Percentiles rank a stretch among this genome's conserved stretches.
These are phyloP conservation scores for Drosophila bocqueti DNA, from an alignment of 1,140 invertebrate genomes.

Conservation along the genomic window DNA sequence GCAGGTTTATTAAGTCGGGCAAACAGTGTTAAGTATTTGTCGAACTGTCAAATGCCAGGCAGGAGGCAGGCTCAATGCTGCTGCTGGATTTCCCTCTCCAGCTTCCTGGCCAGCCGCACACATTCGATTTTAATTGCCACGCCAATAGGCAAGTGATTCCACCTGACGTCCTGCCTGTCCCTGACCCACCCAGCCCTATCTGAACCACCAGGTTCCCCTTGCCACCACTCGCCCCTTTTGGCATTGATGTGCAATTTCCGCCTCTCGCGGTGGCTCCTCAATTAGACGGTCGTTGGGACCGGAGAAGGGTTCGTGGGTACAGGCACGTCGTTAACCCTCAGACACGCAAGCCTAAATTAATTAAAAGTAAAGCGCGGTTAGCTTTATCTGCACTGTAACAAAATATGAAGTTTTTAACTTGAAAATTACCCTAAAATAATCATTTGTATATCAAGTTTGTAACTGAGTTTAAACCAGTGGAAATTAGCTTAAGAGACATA, in stretches of 20 bases:
- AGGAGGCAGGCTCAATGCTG: background rate
- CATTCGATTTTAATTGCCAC: slow-evolving; percentile 50
- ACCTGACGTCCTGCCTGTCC: slow-evolving; percentile 13
- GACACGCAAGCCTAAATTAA: slow-evolving; percentile 31
- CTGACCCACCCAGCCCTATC: background rate
- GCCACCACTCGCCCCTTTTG: background rate
- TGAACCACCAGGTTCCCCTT: background rate
- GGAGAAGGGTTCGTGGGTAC: slow-evolving; percentile 12
- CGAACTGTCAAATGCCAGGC: slow-evolving; percentile 73
- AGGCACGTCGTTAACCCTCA: slow-evolving; percentile 24
- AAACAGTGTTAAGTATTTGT: slow-evolving; percentile 83
- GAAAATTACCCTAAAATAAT: background rate
- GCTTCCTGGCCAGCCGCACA: slow-evolving; percentile 30
- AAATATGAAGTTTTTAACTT: background rate
- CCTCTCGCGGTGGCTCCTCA: slow-evolving; percentile 22
- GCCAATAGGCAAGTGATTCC: slow-evolving; percentile 42
- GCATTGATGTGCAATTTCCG: slow-evolving; percentile 48
- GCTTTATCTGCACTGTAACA: slow-evolving; percentile 1
- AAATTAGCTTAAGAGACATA: background rate
- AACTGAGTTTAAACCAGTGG: background rate
- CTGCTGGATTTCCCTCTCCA: slow-evolving; percentile 3
- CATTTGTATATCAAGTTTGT: background rate
- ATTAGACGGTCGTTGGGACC: slow-evolving; percentile 17
- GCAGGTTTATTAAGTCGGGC: slow-evolving; percentile 78
- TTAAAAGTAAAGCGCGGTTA: slow-evolving; percentile 21